Percentiles rank a stretch among this genome's conserved stretches.
Evolutionary conservation across 2,888 invertebrate species (phyloP).

Genomic region (Hyles lineata): DNA sequence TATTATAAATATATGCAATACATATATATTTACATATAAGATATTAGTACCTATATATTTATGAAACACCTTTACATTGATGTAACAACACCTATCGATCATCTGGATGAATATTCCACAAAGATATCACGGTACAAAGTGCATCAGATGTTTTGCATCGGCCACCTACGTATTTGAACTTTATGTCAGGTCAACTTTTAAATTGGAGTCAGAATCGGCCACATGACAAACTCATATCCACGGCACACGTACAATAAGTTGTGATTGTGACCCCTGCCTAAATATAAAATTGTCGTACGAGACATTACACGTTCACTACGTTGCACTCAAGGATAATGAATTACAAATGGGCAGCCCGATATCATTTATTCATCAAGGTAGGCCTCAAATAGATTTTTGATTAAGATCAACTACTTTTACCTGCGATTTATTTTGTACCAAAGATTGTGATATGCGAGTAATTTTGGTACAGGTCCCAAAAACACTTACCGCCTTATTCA

Average conservation of each 20-base stretch:
- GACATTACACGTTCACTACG: conserved; percentile 8
- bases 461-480: neutral
- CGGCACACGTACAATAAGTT: conserved; percentile 24
- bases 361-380: neutral
- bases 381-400: neutral
- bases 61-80: neutral
- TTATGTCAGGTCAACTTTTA: conserved; percentile 63
- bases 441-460: neutral
- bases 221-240: conserved; percentile 54
- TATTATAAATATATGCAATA: neutral
- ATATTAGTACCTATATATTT: neutral
- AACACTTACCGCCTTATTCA: too few relatives aligned
- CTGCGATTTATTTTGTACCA: neutral
- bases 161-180: conserved; percentile 59
- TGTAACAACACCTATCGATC: neutral
- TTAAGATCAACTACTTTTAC: neutral
- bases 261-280: conserved; percentile 42
- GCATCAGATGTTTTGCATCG: conserved; percentile 47
- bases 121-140: conserved; percentile 45
- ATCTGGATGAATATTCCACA: conserved; percentile 44
- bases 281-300: conserved; percentile 19
- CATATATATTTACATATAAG: neutral
- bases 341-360: neutral
- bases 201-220: conserved; percentile 75
- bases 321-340: neutral